Conservation (phyloP, 2,888 invertebrate genomes). For the Ypsolopha sequella region DNA sequence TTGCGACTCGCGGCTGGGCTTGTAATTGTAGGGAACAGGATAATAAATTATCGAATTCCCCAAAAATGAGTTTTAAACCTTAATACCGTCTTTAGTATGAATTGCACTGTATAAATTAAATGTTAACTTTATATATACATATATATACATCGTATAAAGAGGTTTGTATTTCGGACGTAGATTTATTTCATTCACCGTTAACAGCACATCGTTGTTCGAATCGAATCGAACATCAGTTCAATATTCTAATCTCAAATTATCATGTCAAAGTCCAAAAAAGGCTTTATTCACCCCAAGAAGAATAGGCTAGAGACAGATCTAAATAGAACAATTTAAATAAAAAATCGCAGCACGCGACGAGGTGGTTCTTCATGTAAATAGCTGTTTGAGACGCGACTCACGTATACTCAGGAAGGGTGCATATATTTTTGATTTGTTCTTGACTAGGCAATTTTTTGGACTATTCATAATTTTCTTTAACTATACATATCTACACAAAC, state of each 20-base stretch:
- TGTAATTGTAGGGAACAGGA: too few relatives aligned
- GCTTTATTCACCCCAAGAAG: neutral
- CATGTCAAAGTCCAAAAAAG: neutral
- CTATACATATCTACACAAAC: neutral
- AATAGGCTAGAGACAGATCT: conserved; percentile 2
- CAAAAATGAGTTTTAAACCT: too few relatives aligned
- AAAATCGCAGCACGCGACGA: conserved; percentile 63
- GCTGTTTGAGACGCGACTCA: conserved; percentile 51
- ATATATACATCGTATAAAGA: too few relatives aligned
- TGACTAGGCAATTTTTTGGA: conserved; percentile 52
- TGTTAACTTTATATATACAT: too few relatives aligned
- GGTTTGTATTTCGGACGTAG: neutral
- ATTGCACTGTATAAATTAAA: too few relatives aligned
- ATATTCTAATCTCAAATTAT: neutral
- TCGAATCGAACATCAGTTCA: neutral
- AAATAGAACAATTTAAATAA: conserved; percentile 57
- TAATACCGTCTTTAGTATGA: too few relatives aligned
- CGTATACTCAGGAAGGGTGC: conserved; percentile 64
- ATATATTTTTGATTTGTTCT: conserved; percentile 70
- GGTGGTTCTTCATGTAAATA: conserved; percentile 58
- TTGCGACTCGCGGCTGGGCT: too few relatives aligned
- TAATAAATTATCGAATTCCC: too few relatives aligned
- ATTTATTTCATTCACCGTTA: neutral
- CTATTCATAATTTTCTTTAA: conserved; percentile 30
- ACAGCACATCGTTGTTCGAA: neutral